These are phyloP conservation scores for Campaea margaritaria DNA, from an alignment of 2,888 invertebrate species.

Conservation along the genomic window DNA sequence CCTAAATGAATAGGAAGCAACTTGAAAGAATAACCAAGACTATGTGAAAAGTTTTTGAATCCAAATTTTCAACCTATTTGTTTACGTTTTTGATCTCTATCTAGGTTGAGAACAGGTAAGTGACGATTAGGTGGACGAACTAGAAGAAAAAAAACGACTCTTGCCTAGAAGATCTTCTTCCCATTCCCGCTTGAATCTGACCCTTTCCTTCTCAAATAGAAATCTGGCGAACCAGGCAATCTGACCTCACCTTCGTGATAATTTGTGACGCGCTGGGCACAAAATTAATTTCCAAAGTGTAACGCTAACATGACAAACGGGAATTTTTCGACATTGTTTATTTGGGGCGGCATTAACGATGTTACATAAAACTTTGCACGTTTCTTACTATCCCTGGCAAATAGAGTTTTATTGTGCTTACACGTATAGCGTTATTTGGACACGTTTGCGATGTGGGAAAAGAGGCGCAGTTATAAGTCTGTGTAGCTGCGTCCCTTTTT, in stretches of 20 bases:
- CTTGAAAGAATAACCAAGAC: not conserved
- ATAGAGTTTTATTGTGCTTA: slow-evolving; percentile 7
- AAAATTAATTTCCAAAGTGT: slow-evolving; percentile 70
- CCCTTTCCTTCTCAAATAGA: not conserved
- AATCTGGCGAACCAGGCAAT: slow-evolving; percentile 37
- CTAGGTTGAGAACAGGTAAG: no score
- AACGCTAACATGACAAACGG: slow-evolving; percentile 58
- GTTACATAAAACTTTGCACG: slow-evolving; percentile 72
- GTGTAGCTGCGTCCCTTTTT: no score
- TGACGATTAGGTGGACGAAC: no score
- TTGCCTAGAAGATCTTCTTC: no score
- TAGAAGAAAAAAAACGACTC: no score
- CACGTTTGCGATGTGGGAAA: no score
- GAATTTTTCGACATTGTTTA: slow-evolving; percentile 73
- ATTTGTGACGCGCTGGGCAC: slow-evolving; percentile 52
- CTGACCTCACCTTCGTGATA: slow-evolving; percentile 44
- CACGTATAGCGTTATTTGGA: no score
- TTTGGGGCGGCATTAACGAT: slow-evolving; percentile 71
- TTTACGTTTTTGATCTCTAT: no score
- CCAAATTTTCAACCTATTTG: no score
- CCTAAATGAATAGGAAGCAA: not conserved
- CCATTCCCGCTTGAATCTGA: not conserved
- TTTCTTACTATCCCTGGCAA: slow-evolving; percentile 39
- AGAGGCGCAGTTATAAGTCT: no score
- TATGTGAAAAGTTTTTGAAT: no score